Conservation (phyloP, 2,113 vertebrate species). For the Rissa tridactyla region DNA sequence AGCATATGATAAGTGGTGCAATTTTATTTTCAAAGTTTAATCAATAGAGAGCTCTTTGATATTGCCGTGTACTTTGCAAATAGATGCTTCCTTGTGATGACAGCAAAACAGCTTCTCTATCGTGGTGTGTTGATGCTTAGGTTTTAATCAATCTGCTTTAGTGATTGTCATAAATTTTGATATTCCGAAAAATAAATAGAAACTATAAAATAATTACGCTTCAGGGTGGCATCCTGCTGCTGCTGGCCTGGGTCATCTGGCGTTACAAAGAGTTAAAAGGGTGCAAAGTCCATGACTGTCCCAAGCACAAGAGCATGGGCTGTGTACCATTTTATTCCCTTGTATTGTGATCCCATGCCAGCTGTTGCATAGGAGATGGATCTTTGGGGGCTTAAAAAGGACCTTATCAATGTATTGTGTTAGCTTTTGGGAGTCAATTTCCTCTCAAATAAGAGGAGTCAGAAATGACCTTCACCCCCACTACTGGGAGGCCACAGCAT, state of each 20-base stretch:
- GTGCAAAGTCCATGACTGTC: not conserved
- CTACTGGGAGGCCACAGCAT: not conserved
- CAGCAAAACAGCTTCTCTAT: constrained; percentile 22
- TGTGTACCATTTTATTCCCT: not conserved
- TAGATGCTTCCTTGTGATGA: constrained; percentile 19
- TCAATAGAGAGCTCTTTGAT: constrained; percentile 58
- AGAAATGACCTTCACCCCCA: not conserved
- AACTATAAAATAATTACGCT: not conserved
- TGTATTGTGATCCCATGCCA: not conserved
- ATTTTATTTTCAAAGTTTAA: constrained; percentile 66
- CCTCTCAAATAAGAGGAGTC: not conserved
- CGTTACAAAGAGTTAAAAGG: not conserved
- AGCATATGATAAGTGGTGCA: constrained; percentile 50
- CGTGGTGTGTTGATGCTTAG: not conserved
- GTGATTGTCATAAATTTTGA: not conserved
- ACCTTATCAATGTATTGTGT: not conserved
- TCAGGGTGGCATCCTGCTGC: not conserved
- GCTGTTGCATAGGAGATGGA: not conserved
- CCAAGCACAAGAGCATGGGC: not conserved
- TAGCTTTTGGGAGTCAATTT: not conserved
- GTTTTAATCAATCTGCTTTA: constrained; percentile 4
- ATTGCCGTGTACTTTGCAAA: constrained; percentile 9
- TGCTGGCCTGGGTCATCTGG: not conserved
- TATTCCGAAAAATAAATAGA: not conserved
- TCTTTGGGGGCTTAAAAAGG: not conserved